phyloP scores from a whole-genome alignment of 2,797 vertebrate genomes.

The Mycteria americana region DNA sequence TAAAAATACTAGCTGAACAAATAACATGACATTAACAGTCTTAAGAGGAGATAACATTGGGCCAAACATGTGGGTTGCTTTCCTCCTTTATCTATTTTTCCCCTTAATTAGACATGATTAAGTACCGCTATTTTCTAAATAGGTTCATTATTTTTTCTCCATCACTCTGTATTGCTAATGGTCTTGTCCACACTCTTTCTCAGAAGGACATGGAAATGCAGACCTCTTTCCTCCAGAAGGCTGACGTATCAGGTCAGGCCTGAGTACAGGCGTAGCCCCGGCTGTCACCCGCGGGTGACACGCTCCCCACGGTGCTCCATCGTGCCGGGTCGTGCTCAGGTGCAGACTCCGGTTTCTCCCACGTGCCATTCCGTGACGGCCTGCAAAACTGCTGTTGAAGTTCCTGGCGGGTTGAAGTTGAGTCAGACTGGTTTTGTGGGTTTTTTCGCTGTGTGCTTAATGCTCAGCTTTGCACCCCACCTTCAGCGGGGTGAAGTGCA shows the following conservation, averaged over 20 bases:
- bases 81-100: not conserved
- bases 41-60: not conserved
- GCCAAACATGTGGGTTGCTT: not conserved
- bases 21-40: not conserved
- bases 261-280: accelerated
- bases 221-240: not conserved
- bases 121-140: not conserved
- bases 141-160: not conserved
- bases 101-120: not conserved
- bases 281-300: not conserved
- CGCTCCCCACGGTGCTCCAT: accelerated
- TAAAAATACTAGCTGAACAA: not conserved
- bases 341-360: not conserved
- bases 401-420: too few species aligned
- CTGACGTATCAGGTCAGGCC: accelerated
- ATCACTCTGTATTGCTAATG: not conserved
- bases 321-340: not conserved
- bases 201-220: not conserved
- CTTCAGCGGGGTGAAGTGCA: accelerated
- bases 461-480: not conserved
- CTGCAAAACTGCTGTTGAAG: not conserved
- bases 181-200: not conserved
- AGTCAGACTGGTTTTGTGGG: not conserved
- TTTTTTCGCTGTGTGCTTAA: too few species aligned
- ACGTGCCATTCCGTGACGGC: too few species aligned